Percentiles rank a stretch among this genome's conserved stretches.
These are phyloP conservation scores for Drosophila mayaguana DNA, from an alignment of 2,888 invertebrate species.

Conservation along the genomic window DNA sequence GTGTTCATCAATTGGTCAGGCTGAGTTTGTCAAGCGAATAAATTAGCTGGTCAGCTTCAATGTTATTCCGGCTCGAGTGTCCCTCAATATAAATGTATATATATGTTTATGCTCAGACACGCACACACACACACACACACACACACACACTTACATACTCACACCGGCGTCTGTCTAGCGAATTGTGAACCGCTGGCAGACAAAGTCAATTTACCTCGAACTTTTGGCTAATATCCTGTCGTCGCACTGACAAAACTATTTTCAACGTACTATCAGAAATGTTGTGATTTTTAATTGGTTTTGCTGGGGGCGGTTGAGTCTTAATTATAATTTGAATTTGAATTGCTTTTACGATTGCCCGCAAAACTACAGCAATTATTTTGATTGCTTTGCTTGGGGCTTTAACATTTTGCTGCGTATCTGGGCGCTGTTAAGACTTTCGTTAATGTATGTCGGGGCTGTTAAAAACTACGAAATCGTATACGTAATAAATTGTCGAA, in stretches of 20 bases:
- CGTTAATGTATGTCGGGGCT: slow-evolving; percentile 54
- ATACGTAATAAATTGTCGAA: slow-evolving; percentile 57
- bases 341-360: slow-evolving; percentile 69
- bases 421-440: slow-evolving; percentile 15
- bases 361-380: slow-evolving; percentile 64
- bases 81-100: slow-evolving; percentile 1
- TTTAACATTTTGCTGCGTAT: slow-evolving; percentile 24
- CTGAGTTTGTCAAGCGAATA: slow-evolving; percentile 49
- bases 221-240: slow-evolving; percentile 76
- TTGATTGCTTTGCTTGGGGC: slow-evolving; percentile 58
- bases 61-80: slow-evolving; percentile 24
- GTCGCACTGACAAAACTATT: slow-evolving; percentile 71
- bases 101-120: not conserved
- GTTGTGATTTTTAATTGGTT: slow-evolving; percentile 74
- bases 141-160: not conserved
- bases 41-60: slow-evolving; percentile 46
- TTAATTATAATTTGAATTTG: slow-evolving; percentile 75
- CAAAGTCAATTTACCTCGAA: slow-evolving; percentile 67
- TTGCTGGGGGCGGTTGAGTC: slow-evolving; percentile 62
- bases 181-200: slow-evolving; percentile 41
- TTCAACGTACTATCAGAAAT: slow-evolving; percentile 57
- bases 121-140: slow-evolving; percentile 9
- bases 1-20: slow-evolving; percentile 23
- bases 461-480: slow-evolving; percentile 58
- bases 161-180: slow-evolving; percentile 13